Percentiles rank a stretch among this genome's conserved stretches.
Conservation (phyloP, 37 sponge, comb jelly and placozoan genomes). For the Spongilla lacustris region DNA sequence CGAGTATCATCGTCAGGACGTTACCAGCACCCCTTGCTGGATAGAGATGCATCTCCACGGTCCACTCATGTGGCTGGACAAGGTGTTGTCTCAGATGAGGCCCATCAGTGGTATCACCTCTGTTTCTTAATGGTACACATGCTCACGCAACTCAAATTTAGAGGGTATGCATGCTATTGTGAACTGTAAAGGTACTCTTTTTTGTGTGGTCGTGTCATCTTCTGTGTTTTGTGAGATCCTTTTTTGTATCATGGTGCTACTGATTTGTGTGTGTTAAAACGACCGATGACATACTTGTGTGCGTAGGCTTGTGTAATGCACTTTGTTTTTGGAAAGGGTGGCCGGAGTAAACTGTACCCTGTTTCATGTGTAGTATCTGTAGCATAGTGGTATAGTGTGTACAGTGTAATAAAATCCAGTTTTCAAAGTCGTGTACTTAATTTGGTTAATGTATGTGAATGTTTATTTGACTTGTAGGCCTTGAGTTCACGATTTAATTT, state of each 20-base stretch:
- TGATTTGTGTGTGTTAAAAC: neutral
- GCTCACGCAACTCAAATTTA: neutral
- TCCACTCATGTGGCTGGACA: constrained; percentile 94
- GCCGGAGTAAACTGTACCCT: too few relatives aligned
- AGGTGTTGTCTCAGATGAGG: constrained; percentile 87
- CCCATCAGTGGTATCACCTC: constrained; percentile 26
- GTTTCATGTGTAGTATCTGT: too few relatives aligned
- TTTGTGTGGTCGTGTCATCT: neutral
- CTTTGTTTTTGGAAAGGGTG: neutral
- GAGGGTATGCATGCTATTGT: neutral
- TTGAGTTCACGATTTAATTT: too few relatives aligned
- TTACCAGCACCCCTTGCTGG: constrained; percentile 98
- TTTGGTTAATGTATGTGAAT: too few relatives aligned
- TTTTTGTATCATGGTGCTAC: neutral
- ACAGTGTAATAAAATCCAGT: too few relatives aligned
- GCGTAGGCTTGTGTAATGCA: neutral
- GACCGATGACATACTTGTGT: too few relatives aligned
- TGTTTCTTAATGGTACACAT: neutral
- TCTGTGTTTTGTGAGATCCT: neutral
- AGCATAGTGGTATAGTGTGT: too few relatives aligned
- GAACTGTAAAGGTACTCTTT: neutral
- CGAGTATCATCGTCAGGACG: constrained; percentile 96
- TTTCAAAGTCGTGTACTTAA: too few relatives aligned
- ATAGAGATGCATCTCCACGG: constrained; percentile 95
- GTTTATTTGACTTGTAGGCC: too few relatives aligned